Conservation (phyloP, 1,140 invertebrate genomes). For the Bradynema listronoti region DNA sequence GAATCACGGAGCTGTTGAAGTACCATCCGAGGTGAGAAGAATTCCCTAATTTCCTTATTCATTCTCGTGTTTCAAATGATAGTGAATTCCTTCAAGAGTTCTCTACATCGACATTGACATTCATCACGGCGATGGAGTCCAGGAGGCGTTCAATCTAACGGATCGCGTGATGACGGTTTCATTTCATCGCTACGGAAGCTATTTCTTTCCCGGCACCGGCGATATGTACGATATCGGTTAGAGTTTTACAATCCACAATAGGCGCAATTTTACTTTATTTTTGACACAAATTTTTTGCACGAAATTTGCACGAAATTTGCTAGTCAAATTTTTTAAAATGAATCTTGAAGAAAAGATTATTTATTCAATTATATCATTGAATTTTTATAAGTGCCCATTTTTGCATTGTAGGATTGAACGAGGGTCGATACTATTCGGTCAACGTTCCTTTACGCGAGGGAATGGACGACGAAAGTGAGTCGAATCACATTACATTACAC, state of each 20-base stretch:
- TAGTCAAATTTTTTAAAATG: no score
- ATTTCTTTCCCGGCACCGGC: conserved; percentile 89
- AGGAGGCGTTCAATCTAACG: conserved; percentile 96
- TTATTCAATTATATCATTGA: not conserved
- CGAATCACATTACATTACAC: conserved; percentile 7
- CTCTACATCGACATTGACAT: conserved; percentile 99
- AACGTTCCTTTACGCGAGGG: conserved; percentile 94
- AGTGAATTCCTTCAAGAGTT: conserved; percentile 71
- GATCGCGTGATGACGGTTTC: conserved; percentile 98
- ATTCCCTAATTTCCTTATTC: not conserved
- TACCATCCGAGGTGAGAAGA: conserved; percentile 55
- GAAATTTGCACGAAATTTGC: no score
- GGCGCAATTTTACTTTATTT: no score
- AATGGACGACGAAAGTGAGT: conserved; percentile 78
- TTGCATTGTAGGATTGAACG: conserved; percentile 62
- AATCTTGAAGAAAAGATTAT: no score
- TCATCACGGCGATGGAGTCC: conserved; percentile 97
- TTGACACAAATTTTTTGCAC: no score
- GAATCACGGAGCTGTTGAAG: conserved; percentile 84
- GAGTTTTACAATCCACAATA: no score
- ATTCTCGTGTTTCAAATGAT: conserved; percentile 2
- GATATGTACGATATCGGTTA: conserved; percentile 96
- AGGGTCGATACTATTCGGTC: conserved; percentile 85
- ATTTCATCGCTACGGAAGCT: conserved; percentile 97
- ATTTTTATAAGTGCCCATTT: not conserved